Percentiles rank a stretch among this genome's conserved stretches.
phyloP scores from a whole-genome alignment of 2,797 vertebrate genomes.

The Eremophila alpestris region DNA sequence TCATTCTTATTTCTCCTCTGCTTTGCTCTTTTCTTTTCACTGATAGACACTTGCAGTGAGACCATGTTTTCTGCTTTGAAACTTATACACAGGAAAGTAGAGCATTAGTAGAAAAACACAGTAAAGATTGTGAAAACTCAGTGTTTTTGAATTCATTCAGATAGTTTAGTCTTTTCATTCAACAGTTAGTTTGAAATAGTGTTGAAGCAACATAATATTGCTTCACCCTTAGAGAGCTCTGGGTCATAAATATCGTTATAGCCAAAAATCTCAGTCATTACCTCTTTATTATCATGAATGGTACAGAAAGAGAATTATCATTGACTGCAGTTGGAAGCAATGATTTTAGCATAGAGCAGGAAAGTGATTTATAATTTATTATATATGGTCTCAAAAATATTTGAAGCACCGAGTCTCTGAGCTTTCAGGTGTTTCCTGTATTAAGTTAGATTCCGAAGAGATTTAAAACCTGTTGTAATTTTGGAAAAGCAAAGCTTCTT shows the following conservation, averaged over 20 bases:
- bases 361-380: conserved; percentile 3
- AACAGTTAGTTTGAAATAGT: neutral
- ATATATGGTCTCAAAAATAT: neutral
- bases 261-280: neutral
- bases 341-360: neutral
- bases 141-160: neutral
- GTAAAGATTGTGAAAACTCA: neutral
- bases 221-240: neutral
- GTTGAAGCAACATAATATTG: neutral
- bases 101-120: neutral
- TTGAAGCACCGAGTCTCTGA: neutral
- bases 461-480: conserved; percentile 37
- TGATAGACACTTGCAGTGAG: neutral
- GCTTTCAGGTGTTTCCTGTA: neutral
- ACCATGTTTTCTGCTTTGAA: neutral
- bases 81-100: neutral
- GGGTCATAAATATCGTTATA: neutral
- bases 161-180: neutral
- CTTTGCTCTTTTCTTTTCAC: neutral
- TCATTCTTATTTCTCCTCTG: neutral
- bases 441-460: conserved; percentile 34
- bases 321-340: neutral
- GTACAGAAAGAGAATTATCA: neutral
- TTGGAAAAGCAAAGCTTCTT: conserved; percentile 43
- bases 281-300: neutral